phyloP scores from a whole-genome alignment of 2,888 invertebrate species.

The Oxytorus armatus region DNA sequence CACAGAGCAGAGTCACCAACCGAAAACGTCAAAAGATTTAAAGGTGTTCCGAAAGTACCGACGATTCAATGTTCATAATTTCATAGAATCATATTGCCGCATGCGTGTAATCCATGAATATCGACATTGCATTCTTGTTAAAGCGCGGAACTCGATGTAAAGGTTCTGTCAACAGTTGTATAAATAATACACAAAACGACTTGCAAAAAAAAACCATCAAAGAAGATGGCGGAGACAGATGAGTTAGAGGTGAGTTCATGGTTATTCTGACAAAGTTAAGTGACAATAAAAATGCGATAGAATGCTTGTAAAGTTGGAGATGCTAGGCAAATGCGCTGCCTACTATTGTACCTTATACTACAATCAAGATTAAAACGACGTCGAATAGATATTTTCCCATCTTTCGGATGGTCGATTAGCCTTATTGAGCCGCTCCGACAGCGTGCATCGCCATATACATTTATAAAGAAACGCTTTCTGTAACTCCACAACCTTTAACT shows the following conservation, averaged over 20 bases:
- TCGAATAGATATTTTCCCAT: not conserved
- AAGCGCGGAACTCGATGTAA: conserved; percentile 45
- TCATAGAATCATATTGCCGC: not conserved
- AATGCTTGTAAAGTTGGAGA: not conserved
- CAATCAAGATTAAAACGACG: not conserved
- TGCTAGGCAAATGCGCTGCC: not conserved
- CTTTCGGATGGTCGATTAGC: conserved; percentile 3
- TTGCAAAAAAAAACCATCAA: conserved; percentile 79
- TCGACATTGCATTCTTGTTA: conserved; percentile 32
- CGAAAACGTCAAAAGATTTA: no score
- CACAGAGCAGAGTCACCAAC: no score
- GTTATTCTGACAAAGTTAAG: conserved; percentile 8
- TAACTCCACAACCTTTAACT: not conserved
- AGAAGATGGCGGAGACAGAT: conserved; percentile 83
- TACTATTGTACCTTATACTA: conserved; percentile 1
- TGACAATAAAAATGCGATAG: conserved; percentile 1
- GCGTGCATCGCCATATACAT: conserved; percentile 3
- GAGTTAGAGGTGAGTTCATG: conserved; percentile 82
- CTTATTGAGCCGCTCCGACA: not conserved
- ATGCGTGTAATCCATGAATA: conserved; percentile 60
- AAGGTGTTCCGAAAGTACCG: not conserved
- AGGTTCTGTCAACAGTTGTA: conserved; percentile 43
- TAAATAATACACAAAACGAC: conserved; percentile 76
- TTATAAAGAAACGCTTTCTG: not conserved
- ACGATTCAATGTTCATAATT: not conserved